A percentile compares a stretch with the other conserved stretches of the same genome.
Conservation (phyloP, 2,888 invertebrate species). For the Drosophila eohydei region DNA sequence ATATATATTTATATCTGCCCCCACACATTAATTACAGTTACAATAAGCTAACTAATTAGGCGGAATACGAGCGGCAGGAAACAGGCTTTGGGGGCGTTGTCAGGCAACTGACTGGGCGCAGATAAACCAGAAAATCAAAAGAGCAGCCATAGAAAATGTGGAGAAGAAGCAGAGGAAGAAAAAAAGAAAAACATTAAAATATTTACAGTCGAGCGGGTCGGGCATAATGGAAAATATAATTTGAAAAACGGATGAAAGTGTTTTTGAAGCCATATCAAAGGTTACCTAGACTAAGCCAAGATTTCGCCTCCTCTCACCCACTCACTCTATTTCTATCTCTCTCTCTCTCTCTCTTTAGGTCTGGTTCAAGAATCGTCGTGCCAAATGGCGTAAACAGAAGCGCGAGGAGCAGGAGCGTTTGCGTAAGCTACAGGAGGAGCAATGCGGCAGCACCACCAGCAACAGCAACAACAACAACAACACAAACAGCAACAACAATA, state of each 20-base stretch:
- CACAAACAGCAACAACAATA: constrained; percentile 89
- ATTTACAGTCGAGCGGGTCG: constrained; percentile 38
- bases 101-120: constrained; percentile 50
- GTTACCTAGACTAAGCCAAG: constrained; percentile 56
- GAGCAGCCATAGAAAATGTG: constrained; percentile 39
- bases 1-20: not conserved
- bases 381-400: constrained; percentile 98
- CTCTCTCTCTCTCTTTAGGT: constrained; percentile 87
- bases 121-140: constrained; percentile 34
- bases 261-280: constrained; percentile 84
- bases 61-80: constrained; percentile 26
- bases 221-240: constrained; percentile 79
- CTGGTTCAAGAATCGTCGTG: constrained; percentile 98
- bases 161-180: constrained; percentile 10
- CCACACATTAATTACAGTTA: constrained; percentile 83
- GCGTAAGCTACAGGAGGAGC: constrained; percentile 93
- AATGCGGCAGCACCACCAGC: constrained; percentile 83
- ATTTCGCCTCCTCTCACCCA: not conserved
- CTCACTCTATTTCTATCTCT: constrained; percentile 41
- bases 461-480: constrained; percentile 40
- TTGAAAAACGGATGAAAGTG: constrained; percentile 85
- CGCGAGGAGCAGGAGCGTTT: constrained; percentile 93
- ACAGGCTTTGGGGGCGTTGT: constrained; percentile 12
- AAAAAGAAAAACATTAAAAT: constrained; percentile 57
- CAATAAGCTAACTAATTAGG: constrained; percentile 85